Evolutionary conservation across 2,888 invertebrate species (phyloP).

Genomic region (Aphodius sticticus): DNA sequence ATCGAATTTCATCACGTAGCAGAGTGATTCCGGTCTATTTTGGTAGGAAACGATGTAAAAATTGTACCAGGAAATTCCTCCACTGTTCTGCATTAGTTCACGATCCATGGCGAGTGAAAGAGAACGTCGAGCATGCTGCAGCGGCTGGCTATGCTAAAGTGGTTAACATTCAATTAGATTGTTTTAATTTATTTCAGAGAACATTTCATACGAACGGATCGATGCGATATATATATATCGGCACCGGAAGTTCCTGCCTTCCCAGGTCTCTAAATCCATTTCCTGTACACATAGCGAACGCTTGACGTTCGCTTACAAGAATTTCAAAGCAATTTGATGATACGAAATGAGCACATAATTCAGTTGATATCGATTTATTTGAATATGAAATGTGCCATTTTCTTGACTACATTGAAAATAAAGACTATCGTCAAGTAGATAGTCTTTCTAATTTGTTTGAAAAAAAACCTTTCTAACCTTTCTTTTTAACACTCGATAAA

Average conservation of each 20-base stretch:
- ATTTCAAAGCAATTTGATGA: no score
- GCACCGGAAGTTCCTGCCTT: neutral
- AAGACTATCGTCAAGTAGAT: no score
- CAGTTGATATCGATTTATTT: no score
- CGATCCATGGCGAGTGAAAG: neutral
- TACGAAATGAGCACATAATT: no score
- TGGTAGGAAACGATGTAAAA: neutral
- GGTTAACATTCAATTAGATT: slow-evolving; percentile 4
- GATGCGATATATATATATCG: neutral
- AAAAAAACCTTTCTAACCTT: no score
- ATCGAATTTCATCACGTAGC: neutral
- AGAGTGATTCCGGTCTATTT: neutral
- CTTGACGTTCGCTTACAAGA: no score
- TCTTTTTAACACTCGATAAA: no score
- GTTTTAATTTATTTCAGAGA: neutral
- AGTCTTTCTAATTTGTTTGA: no score
- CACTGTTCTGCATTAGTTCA: neutral
- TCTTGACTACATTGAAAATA: no score
- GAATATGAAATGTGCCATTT: no score
- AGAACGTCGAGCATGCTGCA: neutral
- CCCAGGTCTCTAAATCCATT: neutral
- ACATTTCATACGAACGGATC: neutral
- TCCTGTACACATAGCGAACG: neutral
- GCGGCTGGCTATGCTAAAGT: neutral
- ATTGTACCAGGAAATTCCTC: neutral